Evolutionary conservation across 2,797 vertebrate genomes (phyloP).

Genomic region (Triplophysa yarkandensis): DNA sequence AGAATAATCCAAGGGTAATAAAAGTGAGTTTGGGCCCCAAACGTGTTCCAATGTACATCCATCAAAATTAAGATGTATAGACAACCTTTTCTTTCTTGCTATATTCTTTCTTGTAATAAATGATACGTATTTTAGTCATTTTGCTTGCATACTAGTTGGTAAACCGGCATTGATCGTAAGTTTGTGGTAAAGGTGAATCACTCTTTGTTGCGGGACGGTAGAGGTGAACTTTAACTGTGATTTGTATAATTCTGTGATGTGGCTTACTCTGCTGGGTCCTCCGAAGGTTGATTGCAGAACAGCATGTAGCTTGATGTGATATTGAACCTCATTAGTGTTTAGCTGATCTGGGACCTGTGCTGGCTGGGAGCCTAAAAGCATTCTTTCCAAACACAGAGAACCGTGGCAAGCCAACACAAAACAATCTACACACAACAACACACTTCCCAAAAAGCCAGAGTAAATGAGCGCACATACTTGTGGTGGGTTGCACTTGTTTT

Average conservation of each 20-base stretch:
- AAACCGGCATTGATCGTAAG: constrained; percentile 3
- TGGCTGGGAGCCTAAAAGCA: constrained; percentile 45
- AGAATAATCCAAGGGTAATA: neutral
- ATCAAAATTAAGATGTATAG: no score
- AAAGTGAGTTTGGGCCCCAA: neutral
- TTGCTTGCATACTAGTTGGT: neutral
- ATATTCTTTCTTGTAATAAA: neutral
- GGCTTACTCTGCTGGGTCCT: neutral
- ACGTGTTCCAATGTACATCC: no score
- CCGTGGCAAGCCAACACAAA: constrained; percentile 1
- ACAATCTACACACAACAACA: neutral
- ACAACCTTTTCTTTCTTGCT: no score
- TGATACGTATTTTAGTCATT: neutral
- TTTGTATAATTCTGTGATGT: constrained; percentile 19
- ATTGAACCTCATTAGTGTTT: constrained; percentile 25
- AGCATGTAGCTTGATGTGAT: constrained; percentile 22
- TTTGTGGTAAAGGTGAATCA: neutral
- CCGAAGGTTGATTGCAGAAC: constrained; percentile 20
- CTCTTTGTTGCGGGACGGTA: neutral
- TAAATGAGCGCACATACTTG: neutral
- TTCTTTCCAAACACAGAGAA: constrained; percentile 37
- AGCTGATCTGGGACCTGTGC: constrained; percentile 44
- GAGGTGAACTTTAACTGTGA: constrained; percentile 1
- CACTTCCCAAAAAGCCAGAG: neutral
- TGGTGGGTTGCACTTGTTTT: neutral